Percentiles rank a stretch among this genome's conserved stretches.
phyloP scores from a whole-genome alignment of 2,888 invertebrate genomes.

The Oeneis ivallda region DNA sequence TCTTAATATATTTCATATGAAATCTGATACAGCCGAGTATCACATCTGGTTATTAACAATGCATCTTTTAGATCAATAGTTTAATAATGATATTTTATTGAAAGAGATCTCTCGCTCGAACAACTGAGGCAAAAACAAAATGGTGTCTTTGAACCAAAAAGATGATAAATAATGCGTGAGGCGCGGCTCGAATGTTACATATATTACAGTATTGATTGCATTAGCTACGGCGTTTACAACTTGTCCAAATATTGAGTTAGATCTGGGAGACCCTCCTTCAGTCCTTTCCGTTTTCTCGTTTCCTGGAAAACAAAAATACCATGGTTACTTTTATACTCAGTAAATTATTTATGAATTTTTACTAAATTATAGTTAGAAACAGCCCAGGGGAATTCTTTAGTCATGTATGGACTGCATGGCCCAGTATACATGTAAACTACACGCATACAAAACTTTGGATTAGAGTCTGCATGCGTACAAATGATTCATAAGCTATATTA shows the following conservation, averaged over 20 bases:
- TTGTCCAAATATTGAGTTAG: conserved; percentile 98
- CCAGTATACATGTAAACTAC: too few relatives aligned
- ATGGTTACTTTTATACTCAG: not conserved
- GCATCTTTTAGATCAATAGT: conserved; percentile 62
- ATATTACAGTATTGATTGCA: conserved; percentile 74
- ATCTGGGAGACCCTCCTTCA: conserved; percentile 98
- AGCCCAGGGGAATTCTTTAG: too few relatives aligned
- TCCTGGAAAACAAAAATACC: conserved; percentile 83
- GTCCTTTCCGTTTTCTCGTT: conserved; percentile 99
- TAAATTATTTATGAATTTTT: not conserved
- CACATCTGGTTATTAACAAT: conserved; percentile 59
- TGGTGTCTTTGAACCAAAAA: conserved; percentile 48
- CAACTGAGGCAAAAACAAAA: conserved; percentile 22
- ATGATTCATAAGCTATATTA: too few relatives aligned
- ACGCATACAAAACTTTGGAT: too few relatives aligned
- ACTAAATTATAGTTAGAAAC: not conserved
- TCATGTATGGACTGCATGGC: too few relatives aligned
- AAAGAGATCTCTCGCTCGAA: conserved; percentile 41
- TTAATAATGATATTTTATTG: conserved; percentile 63
- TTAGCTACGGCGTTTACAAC: conserved; percentile 89
- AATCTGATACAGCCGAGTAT: conserved; percentile 50
- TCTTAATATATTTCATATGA: conserved; percentile 42
- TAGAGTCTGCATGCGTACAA: too few relatives aligned
- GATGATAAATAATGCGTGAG: conserved; percentile 61
- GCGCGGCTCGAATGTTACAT: conserved; percentile 69